These are phyloP conservation scores for Elephas maximus DNA, from an alignment of 2,113 vertebrate genomes.

Conservation along the genomic window DNA sequence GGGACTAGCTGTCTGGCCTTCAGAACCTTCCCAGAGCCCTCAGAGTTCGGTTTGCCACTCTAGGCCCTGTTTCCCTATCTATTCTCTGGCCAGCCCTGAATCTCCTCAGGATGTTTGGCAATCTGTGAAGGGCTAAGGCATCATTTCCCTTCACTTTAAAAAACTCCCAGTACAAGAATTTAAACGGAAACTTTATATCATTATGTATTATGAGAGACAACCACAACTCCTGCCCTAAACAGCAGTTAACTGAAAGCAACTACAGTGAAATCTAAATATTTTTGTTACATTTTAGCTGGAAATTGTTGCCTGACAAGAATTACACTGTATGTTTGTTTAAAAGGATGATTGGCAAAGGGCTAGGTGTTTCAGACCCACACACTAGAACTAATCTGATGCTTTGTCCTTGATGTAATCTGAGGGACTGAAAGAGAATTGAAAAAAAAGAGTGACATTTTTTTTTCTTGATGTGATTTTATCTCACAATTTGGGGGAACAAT, in stretches of 20 bases:
- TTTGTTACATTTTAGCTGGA: background rate
- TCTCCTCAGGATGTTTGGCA: background rate
- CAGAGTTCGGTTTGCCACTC: background rate
- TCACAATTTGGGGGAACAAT: background rate
- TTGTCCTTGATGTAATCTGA: background rate
- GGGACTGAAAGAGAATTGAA: background rate
- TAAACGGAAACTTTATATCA: background rate
- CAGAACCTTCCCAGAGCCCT: background rate
- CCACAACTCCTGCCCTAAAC: background rate
- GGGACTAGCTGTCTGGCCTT: background rate
- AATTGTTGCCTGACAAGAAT: background rate
- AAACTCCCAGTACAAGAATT: background rate
- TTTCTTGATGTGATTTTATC: background rate
- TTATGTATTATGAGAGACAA: background rate
- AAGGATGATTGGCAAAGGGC: background rate
- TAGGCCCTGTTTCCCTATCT: background rate
- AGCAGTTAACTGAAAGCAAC: background rate
- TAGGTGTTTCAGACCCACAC: background rate
- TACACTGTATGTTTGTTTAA: background rate
- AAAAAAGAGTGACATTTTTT: background rate
- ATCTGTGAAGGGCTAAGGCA: background rate
- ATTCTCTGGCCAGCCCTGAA: too few species aligned
- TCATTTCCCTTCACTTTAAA: background rate
- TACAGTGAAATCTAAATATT: rapidly evolving
- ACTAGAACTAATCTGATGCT: background rate